phyloP scores from a whole-genome alignment of 2,797 vertebrate species.

The Melopsittacus undulatus region DNA sequence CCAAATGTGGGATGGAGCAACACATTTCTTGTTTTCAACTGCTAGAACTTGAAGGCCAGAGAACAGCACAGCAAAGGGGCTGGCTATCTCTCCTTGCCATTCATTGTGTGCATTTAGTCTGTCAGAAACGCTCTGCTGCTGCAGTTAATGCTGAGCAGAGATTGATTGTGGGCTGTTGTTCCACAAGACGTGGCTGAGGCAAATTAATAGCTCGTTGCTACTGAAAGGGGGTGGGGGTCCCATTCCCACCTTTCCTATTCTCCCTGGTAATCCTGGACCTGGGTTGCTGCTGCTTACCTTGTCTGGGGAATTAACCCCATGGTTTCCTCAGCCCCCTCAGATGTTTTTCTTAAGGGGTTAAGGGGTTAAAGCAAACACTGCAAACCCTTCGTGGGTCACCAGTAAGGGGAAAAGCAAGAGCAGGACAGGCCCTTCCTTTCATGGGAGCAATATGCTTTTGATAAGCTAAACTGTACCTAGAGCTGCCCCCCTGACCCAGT shows the following conservation, averaged over 20 bases:
- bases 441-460: background rate
- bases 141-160: slow-evolving; percentile 48
- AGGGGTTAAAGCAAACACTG: background rate
- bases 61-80: accelerated
- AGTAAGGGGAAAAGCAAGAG: accelerated
- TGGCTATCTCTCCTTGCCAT: background rate
- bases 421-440: background rate
- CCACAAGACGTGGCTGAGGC: background rate
- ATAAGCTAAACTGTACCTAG: background rate
- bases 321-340: background rate
- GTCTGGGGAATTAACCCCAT: background rate
- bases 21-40: background rate
- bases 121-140: slow-evolving; percentile 43
- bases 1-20: background rate
- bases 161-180: slow-evolving; percentile 28
- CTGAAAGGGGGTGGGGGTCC: background rate
- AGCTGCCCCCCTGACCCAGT: accelerated
- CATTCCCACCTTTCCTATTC: background rate
- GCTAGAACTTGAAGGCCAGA: background rate
- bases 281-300: background rate
- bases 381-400: background rate
- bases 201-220: slow-evolving; percentile 39
- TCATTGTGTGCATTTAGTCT: background rate
- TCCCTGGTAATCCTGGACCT: background rate
- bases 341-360: accelerated